phyloP scores from a whole-genome alignment of 2,797 vertebrate species.

The Leptoclinus maculatus region DNA sequence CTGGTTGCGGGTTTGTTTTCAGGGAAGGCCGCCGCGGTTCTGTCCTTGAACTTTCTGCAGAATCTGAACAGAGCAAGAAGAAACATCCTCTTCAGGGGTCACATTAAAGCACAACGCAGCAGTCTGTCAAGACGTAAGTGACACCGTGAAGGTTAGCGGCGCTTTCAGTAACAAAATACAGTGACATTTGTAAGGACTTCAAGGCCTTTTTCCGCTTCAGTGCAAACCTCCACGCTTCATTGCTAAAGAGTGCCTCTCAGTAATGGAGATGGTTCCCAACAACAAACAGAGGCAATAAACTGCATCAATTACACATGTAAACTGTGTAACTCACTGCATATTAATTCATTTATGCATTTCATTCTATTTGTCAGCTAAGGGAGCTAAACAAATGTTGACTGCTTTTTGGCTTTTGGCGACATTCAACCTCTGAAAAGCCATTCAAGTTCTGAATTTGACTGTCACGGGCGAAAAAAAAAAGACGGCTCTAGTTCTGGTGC shows the following conservation, averaged over 20 bases:
- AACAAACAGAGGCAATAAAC: slow-evolving; percentile 6
- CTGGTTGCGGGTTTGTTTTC: not conserved
- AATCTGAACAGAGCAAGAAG: not conserved
- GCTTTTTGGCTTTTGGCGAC: slow-evolving; percentile 5
- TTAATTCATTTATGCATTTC: not conserved
- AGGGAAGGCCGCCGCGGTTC: not conserved
- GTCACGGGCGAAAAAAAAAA: not conserved
- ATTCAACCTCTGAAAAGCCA: slow-evolving; percentile 3
- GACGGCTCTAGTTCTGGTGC: slow-evolving; percentile 2
- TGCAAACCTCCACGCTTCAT: not conserved
- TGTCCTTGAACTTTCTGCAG: not conserved
- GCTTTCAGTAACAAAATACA: not conserved
- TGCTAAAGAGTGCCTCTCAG: not conserved
- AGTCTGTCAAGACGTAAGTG: slow-evolving; percentile 14
- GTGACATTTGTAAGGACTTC: slow-evolving; percentile 19
- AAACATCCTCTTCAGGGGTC: slow-evolving; percentile 5
- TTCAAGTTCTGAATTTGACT: not conserved
- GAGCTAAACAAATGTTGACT: not conserved
- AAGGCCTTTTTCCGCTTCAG: slow-evolving; percentile 6
- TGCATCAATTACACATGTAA: not conserved
- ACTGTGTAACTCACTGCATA: not conserved
- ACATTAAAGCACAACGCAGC: not conserved
- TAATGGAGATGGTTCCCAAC: slow-evolving; percentile 4
- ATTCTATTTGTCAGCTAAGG: not conserved
- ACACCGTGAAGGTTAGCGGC: not conserved